These are phyloP conservation scores for Thyatira batis DNA, from an alignment of 2,888 invertebrate genomes.

Conservation along the genomic window DNA sequence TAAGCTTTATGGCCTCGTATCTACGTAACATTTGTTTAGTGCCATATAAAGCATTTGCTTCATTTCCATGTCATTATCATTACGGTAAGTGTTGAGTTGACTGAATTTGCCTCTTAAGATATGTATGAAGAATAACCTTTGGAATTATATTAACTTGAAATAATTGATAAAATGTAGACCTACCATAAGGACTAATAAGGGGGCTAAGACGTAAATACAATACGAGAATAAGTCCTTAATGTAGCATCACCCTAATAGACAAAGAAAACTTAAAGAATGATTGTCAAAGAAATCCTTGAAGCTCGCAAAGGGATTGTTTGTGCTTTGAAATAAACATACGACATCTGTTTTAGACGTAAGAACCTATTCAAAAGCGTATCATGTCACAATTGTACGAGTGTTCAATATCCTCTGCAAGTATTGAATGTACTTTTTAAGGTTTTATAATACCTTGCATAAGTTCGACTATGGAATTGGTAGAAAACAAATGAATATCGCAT, in stretches of 20 bases:
- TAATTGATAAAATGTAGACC: too few species aligned
- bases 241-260: constrained; percentile 7
- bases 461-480: not conserved
- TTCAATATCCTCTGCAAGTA: not conserved
- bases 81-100: not conserved
- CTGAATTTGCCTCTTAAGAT: not conserved
- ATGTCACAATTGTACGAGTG: not conserved
- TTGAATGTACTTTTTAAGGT: too few species aligned
- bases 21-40: not conserved
- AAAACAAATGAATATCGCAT: constrained; percentile 26
- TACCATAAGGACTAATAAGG: not conserved
- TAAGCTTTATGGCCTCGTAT: not conserved
- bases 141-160: too few species aligned
- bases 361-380: not conserved
- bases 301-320: constrained; percentile 11
- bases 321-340: constrained; percentile 9
- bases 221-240: not conserved
- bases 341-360: not conserved
- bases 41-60: not conserved
- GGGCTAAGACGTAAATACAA: not conserved
- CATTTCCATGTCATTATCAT: not conserved
- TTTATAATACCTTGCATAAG: not conserved
- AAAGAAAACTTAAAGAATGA: constrained; percentile 7
- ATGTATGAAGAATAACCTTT: not conserved
- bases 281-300: constrained; percentile 10